Percentiles rank a stretch among this genome's conserved stretches.
phyloP scores from a whole-genome alignment of 2,888 invertebrate species.

The Strigamia crassipes region DNA sequence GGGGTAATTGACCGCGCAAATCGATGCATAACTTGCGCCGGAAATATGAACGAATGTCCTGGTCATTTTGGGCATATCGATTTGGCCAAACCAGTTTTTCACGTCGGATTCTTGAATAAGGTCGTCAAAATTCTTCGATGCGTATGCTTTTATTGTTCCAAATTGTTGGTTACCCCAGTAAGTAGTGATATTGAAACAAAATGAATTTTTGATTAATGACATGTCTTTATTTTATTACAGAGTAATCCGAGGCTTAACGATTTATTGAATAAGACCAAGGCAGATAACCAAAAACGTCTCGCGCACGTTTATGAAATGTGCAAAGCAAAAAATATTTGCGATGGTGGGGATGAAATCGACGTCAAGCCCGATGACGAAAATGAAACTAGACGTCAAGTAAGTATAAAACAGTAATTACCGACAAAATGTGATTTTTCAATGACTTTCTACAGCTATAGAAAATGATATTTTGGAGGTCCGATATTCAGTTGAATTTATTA shows the following conservation, averaged over 20 bases:
- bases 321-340: slow-evolving; percentile 97
- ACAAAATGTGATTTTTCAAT: no score
- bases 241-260: slow-evolving; percentile 86
- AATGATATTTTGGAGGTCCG: no score
- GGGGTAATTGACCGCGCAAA: slow-evolving; percentile 94
- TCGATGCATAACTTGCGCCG: slow-evolving; percentile 91
- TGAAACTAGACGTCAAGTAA: slow-evolving; percentile 51
- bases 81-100: slow-evolving; percentile 96
- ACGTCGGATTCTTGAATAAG: slow-evolving; percentile 96
- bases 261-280: slow-evolving; percentile 93
- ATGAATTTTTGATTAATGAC: neutral
- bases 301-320: slow-evolving; percentile 97
- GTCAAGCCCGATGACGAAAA: slow-evolving; percentile 66
- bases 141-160: slow-evolving; percentile 98
- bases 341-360: slow-evolving; percentile 98
- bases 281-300: slow-evolving; percentile 90
- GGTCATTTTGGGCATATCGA: slow-evolving; percentile 99
- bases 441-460: no score
- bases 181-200: slow-evolving; percentile 63
- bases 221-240: neutral
- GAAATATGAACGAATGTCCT: slow-evolving; percentile 98
- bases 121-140: slow-evolving; percentile 95
- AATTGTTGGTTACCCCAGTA: slow-evolving; percentile 90
- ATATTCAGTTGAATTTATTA: no score
- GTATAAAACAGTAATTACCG: slow-evolving; percentile 36